phyloP scores from a whole-genome alignment of 2,888 invertebrate species.

The Aplocera efformata region DNA sequence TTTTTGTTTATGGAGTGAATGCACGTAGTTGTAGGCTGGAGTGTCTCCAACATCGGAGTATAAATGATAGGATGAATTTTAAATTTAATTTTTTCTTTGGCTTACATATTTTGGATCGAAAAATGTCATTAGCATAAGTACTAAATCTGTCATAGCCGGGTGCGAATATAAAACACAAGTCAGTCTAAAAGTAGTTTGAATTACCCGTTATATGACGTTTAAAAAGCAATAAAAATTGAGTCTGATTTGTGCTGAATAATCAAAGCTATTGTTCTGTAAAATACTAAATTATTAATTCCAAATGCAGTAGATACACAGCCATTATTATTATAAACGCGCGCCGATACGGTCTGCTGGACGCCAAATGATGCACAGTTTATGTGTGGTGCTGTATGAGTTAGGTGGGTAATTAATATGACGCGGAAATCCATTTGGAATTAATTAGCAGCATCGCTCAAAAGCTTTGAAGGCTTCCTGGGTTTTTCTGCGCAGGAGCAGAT shows the following conservation, averaged over 20 bases:
- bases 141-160: no score
- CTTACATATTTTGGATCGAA: no score
- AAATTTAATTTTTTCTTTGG: no score
- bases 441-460: slow-evolving; percentile 61
- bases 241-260: slow-evolving; percentile 8
- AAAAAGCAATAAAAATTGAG: slow-evolving; percentile 2
- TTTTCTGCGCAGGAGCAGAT: slow-evolving; percentile 50
- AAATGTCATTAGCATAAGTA: no score
- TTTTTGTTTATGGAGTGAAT: no score
- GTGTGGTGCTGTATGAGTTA: slow-evolving; percentile 25
- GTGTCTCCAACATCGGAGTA: no score
- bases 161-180: neutral
- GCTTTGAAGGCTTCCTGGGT: slow-evolving; percentile 60
- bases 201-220: slow-evolving; percentile 1
- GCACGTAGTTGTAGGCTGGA: no score
- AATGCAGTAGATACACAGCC: neutral
- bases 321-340: slow-evolving; percentile 15
- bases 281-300: slow-evolving; percentile 5
- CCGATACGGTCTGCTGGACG: slow-evolving; percentile 21
- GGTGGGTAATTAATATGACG: slow-evolving; percentile 56
- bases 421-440: slow-evolving; percentile 69
- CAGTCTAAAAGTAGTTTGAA: neutral
- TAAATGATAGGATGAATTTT: no score
- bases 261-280: slow-evolving; percentile 11
- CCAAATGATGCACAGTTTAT: slow-evolving; percentile 22